phyloP scores from a whole-genome alignment of 30 jellyfish, hydroid and myxozoan species.

The Aurelia sp. region DNA sequence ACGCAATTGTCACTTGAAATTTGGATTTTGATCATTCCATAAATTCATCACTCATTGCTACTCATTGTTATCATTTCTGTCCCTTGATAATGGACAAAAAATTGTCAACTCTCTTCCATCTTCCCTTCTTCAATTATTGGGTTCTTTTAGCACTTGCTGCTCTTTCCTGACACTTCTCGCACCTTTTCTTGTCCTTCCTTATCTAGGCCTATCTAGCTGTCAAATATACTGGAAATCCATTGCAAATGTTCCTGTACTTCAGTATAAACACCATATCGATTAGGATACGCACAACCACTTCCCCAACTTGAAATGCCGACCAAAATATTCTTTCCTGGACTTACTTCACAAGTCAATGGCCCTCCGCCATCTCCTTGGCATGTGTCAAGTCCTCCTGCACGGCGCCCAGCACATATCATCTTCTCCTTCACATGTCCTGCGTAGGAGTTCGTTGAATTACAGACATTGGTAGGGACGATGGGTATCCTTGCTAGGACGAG shows the following conservation, averaged over 20 bases:
- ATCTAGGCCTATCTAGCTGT: background rate
- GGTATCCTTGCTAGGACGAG: conserved; percentile 79
- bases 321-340: conserved; percentile 36
- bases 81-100: too few species aligned
- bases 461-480: conserved; percentile 41
- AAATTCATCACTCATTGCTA: too few species aligned
- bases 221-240: conserved; percentile 71
- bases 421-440: conserved; percentile 61
- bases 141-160: too few species aligned
- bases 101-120: too few species aligned
- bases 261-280: conserved; percentile 91
- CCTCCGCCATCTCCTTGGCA: conserved; percentile 99
- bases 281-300: conserved; percentile 92
- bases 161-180: background rate
- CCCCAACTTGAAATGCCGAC: conserved; percentile 98
- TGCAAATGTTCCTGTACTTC: conserved; percentile 63
- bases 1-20: too few species aligned
- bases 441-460: conserved; percentile 66
- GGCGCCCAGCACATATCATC: conserved; percentile 94
- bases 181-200: background rate
- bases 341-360: conserved; percentile 74
- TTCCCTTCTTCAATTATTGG: too few species aligned
- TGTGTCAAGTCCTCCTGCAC: conserved; percentile 84
- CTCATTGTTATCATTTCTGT: too few species aligned
- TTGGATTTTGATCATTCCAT: too few species aligned